Percentiles rank a stretch among this genome's conserved stretches.
Evolutionary conservation across 2,797 vertebrate species (phyloP).

Genomic region (Phyllotis vaccarum): DNA sequence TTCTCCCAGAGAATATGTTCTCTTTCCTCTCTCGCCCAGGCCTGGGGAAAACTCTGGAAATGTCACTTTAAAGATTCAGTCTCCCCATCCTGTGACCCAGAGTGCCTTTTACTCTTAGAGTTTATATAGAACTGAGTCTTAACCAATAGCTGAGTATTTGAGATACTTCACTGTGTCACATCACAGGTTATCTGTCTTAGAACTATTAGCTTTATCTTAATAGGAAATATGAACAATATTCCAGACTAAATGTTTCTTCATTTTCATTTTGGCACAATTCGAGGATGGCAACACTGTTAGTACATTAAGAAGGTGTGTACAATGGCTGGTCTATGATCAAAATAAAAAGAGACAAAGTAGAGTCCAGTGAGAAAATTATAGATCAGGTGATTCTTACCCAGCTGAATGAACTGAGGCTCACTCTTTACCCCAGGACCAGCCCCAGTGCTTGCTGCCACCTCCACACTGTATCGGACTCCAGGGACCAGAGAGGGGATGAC

Average conservation of each 20-base stretch:
- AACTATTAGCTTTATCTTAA: background rate
- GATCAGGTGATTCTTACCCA: conserved; percentile 90
- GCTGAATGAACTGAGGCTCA: conserved; percentile 94
- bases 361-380: accelerated
- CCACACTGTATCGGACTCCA: conserved; percentile 95
- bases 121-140: background rate
- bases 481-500: conserved; percentile 94
- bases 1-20: background rate
- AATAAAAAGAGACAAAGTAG: conserved; percentile 47
- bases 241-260: background rate
- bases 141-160: background rate
- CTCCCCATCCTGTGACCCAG: background rate
- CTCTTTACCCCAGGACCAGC: conserved; percentile 96
- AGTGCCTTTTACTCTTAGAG: background rate
- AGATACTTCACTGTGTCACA: background rate
- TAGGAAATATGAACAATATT: background rate
- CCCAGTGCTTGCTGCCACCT: conserved; percentile 95
- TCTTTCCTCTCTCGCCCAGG: background rate
- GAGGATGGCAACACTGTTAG: background rate
- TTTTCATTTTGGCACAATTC: conserved; percentile 32
- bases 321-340: conserved; percentile 27
- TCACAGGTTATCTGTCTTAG: background rate
- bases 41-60: background rate
- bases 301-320: background rate
- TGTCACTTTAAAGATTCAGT: accelerated